Conservation (phyloP, 2,113 vertebrate species). For the Cervus canadensis region DNA sequence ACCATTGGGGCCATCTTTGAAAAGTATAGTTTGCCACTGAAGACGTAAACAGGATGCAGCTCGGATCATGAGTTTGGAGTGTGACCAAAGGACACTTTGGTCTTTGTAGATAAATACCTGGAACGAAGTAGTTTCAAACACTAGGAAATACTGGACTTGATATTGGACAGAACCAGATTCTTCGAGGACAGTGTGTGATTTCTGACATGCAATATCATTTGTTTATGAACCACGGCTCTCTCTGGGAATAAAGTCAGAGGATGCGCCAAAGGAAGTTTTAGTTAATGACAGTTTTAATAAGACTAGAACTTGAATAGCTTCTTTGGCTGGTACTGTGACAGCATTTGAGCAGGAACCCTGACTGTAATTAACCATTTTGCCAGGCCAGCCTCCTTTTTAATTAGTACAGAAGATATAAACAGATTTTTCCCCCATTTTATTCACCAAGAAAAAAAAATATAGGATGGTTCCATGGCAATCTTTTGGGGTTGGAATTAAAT, state of each 20-base stretch:
- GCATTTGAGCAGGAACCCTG: conserved; percentile 55
- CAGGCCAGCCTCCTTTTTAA: conserved; percentile 67
- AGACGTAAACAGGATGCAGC: neutral
- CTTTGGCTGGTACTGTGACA: conserved; percentile 45
- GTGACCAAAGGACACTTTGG: neutral
- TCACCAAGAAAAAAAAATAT: conserved; percentile 46
- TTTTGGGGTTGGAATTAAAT: conserved; percentile 60
- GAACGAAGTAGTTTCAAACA: neutral
- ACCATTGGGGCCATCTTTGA: neutral
- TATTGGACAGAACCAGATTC: neutral
- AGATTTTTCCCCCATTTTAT: conserved; percentile 60
- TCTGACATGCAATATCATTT: neutral
- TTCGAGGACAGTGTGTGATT: neutral
- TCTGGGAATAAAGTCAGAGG: conserved; percentile 23
- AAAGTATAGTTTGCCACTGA: neutral
- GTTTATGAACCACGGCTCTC: neutral
- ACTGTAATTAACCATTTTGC: conserved; percentile 66
- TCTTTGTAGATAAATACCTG: neutral
- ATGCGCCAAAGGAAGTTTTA: neutral
- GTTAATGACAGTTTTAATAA: conserved; percentile 50
- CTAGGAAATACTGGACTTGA: neutral
- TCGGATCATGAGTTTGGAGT: neutral
- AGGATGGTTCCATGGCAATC: conserved; percentile 45
- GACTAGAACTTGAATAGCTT: conserved; percentile 36
- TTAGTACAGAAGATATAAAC: conserved; percentile 56